Evolutionary conservation across 2,797 vertebrate genomes (phyloP).

Genomic region (Clarias pachynema): DNA sequence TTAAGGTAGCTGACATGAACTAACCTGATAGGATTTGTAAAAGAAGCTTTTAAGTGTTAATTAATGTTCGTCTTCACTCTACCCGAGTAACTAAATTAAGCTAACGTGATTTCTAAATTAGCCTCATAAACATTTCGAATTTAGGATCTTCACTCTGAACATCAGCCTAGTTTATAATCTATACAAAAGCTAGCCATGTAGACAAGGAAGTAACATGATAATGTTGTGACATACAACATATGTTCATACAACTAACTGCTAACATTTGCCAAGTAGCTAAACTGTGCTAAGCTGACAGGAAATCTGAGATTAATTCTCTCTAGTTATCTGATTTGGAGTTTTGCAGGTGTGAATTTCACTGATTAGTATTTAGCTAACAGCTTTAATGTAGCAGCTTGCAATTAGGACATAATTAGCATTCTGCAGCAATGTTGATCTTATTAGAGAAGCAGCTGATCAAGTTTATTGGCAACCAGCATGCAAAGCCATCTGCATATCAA

Average conservation of each 20-base stretch:
- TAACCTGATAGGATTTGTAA: not conserved
- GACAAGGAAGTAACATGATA: too few relatives aligned
- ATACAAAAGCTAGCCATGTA: not conserved
- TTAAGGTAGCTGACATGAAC: not conserved
- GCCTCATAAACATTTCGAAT: not conserved
- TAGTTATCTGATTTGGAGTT: not conserved
- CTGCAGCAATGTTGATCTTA: constrained; percentile 46
- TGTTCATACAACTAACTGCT: not conserved
- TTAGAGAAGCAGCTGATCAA: constrained; percentile 41
- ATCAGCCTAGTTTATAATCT: not conserved
- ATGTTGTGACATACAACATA: not conserved
- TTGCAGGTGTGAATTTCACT: constrained; percentile 37
- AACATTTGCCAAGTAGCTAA: not conserved
- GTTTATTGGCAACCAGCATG: constrained; percentile 26
- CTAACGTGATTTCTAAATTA: not conserved
- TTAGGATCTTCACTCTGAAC: not conserved
- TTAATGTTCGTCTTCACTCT: not conserved
- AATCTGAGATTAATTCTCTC: constrained; percentile 7
- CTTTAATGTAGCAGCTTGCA: constrained; percentile 38
- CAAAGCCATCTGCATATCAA: constrained; percentile 26
- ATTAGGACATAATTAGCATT: constrained; percentile 43
- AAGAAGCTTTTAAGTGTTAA: not conserved
- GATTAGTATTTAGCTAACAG: constrained; percentile 40
- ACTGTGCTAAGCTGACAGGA: not conserved
- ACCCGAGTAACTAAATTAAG: not conserved